Percentiles rank a stretch among this genome's conserved stretches.
These are phyloP conservation scores for Leptosomus discolor DNA, from an alignment of 2,113 vertebrate genomes.

Conservation along the genomic window DNA sequence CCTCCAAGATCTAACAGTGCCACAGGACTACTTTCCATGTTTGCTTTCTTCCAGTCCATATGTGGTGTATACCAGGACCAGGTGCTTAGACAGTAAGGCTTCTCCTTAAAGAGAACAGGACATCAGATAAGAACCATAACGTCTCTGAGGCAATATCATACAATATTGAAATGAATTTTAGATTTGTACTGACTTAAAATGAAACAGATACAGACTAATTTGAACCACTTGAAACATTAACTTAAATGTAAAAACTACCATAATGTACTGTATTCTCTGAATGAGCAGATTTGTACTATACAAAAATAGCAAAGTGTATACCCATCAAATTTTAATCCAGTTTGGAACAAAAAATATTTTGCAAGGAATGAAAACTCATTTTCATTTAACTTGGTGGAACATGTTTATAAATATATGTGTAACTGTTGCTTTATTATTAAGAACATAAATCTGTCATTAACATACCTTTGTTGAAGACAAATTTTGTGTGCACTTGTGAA, in stretches of 20 bases:
- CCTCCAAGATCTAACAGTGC: neutral
- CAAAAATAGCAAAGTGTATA: neutral
- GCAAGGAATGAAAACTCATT: neutral
- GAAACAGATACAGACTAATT: neutral
- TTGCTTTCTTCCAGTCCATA: neutral
- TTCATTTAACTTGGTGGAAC: neutral
- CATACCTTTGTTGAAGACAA: neutral
- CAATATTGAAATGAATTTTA: neutral
- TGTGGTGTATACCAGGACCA: fast-evolving
- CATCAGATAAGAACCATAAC: neutral
- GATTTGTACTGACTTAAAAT: neutral
- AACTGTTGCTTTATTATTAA: neutral
- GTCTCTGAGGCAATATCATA: neutral
- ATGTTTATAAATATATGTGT: neutral
- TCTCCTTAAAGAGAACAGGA: neutral
- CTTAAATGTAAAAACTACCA: neutral
- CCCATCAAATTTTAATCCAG: neutral
- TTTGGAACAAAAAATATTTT: neutral
- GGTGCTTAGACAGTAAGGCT: neutral
- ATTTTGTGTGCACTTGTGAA: neutral
- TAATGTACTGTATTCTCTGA: neutral
- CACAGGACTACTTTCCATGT: neutral
- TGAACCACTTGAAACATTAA: neutral
- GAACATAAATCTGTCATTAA: neutral
- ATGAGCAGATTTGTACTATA: neutral